These are phyloP conservation scores for Holocentrus rufus DNA, from an alignment of 2,797 vertebrate species.

Conservation along the genomic window DNA sequence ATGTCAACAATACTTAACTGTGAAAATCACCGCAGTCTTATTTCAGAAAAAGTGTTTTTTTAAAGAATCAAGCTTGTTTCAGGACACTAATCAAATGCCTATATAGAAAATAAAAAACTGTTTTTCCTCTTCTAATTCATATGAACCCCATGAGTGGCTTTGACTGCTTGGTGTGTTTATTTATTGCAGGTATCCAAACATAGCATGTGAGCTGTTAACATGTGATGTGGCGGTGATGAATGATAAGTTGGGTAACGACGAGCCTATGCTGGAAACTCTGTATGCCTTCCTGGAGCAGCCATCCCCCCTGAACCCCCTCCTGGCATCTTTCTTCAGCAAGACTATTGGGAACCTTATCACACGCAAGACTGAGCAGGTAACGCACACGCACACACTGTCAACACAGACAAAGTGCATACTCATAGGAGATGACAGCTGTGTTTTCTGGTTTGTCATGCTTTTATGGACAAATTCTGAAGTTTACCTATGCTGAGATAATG, in stretches of 20 bases:
- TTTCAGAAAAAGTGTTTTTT: too few relatives aligned
- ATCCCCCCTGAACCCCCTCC: constrained; percentile 94
- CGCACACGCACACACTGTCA: background rate
- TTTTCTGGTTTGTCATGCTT: constrained; percentile 23
- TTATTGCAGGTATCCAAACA: constrained; percentile 89
- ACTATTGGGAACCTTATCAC: constrained; percentile 96
- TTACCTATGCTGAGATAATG: constrained; percentile 13
- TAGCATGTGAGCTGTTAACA: constrained; percentile 96
- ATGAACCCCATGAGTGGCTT: constrained; percentile 2
- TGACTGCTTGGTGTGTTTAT: constrained; percentile 33
- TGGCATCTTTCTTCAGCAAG: constrained; percentile 99
- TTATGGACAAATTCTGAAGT: constrained; percentile 28
- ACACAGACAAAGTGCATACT: constrained; percentile 19
- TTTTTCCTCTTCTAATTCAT: too few relatives aligned
- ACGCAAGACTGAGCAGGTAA: constrained; percentile 96
- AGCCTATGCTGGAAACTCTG: constrained; percentile 88
- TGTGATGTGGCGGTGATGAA: constrained; percentile 95
- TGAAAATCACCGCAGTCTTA: too few relatives aligned
- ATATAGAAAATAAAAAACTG: constrained; percentile 1
- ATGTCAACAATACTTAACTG: background rate
- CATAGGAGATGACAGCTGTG: constrained; percentile 3
- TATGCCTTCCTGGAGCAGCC: constrained; percentile 92
- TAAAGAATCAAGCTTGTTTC: background rate
- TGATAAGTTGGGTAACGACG: constrained; percentile 93
- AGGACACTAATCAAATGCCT: background rate